These are phyloP conservation scores for Acromyrmex echinatior DNA, from an alignment of 1,140 invertebrate species.

Conservation along the genomic window DNA sequence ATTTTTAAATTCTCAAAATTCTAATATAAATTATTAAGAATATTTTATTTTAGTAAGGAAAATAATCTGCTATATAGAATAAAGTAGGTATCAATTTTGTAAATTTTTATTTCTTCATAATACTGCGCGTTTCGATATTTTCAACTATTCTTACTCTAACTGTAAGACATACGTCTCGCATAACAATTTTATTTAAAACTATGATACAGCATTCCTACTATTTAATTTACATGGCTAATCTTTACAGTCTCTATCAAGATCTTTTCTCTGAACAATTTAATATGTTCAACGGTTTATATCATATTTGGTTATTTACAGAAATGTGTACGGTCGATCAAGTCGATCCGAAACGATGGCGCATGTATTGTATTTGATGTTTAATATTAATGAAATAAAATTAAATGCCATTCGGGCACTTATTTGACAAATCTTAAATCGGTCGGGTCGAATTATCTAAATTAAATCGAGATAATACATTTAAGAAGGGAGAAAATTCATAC, in stretches of 20 bases:
- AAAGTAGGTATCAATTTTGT: background rate
- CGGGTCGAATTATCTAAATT: slow-evolving; percentile 63
- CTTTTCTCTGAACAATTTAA: slow-evolving; percentile 21
- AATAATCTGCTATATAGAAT: background rate
- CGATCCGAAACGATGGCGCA: background rate
- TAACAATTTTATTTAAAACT: slow-evolving; percentile 78
- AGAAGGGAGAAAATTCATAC: background rate
- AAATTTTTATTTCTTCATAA: slow-evolving; percentile 82
- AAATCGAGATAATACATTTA: slow-evolving; percentile 34
- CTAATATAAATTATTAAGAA: no score
- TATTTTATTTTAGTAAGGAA: background rate
- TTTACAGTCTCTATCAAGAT: slow-evolving; percentile 73
- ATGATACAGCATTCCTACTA: slow-evolving; percentile 80
- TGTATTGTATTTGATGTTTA: background rate
- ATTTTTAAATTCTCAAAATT: background rate
- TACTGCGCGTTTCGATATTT: slow-evolving; percentile 80
- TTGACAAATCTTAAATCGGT: slow-evolving; percentile 58
- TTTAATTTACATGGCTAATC: slow-evolving; percentile 78
- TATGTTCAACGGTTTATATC: slow-evolving; percentile 7
- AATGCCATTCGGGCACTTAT: slow-evolving; percentile 58
- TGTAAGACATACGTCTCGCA: slow-evolving; percentile 64
- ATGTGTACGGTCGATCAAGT: slow-evolving; percentile 42
- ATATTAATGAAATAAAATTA: slow-evolving; percentile 46
- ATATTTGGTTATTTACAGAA: slow-evolving; percentile 37
- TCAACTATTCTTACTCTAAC: slow-evolving; percentile 68